Conservation (phyloP, 2,888 invertebrate genomes). For the Linyphia triangularis region DNA sequence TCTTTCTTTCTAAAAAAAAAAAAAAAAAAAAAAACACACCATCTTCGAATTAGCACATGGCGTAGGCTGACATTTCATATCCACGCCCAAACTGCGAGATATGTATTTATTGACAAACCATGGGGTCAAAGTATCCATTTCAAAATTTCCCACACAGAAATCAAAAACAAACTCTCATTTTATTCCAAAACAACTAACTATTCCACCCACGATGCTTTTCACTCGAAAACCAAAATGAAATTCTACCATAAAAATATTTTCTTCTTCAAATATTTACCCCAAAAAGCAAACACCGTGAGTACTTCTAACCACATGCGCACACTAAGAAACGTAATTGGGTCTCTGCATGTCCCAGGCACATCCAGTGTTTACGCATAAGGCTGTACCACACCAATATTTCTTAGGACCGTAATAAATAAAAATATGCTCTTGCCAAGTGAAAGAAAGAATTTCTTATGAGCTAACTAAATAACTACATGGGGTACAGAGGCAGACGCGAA, state of each 20-base stretch:
- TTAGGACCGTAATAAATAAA: slow-evolving; percentile 7
- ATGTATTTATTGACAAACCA: too few species aligned
- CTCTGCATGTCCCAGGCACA: background rate
- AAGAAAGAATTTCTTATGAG: slow-evolving; percentile 14
- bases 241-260: too few species aligned
- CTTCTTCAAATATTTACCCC: background rate
- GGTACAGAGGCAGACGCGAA: background rate
- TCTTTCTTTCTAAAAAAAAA: too few species aligned
- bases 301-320: background rate
- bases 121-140: too few species aligned
- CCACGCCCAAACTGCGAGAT: too few species aligned
- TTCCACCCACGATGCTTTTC: background rate
- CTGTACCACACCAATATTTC: background rate
- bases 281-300: background rate
- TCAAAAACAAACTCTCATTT: too few species aligned
- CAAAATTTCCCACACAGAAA: too few species aligned
- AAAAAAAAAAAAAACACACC: too few species aligned
- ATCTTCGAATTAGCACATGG: too few species aligned
- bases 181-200: too few species aligned
- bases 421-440: background rate
- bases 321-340: slow-evolving; percentile 11
- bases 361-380: background rate
- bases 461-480: background rate
- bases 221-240: too few species aligned
- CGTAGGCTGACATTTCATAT: too few species aligned